A percentile compares a stretch with the other conserved stretches of the same genome.
phyloP scores from a whole-genome alignment of 2,797 vertebrate species.

The Xiphophorus birchmanni region DNA sequence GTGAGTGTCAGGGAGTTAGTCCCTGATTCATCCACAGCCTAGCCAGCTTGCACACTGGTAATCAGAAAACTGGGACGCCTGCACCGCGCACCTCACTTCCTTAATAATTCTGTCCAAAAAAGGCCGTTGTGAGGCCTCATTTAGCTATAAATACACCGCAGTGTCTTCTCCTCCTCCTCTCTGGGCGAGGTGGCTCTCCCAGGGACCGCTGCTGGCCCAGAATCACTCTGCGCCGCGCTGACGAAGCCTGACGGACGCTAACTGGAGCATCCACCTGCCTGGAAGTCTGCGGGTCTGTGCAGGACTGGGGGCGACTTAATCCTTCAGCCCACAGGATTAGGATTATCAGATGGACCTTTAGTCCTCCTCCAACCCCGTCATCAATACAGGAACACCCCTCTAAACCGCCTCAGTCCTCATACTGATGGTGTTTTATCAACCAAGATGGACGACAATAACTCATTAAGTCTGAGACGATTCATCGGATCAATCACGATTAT shows the following conservation, averaged over 20 bases:
- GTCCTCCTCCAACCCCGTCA: conserved; percentile 51
- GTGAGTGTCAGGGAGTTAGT: conserved; percentile 71
- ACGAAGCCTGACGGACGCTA: conserved; percentile 74
- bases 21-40: conserved; percentile 75
- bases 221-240: conserved; percentile 76
- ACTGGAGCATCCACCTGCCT: conserved; percentile 77
- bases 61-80: conserved; percentile 84
- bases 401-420: neutral
- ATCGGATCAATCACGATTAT: neutral
- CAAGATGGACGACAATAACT: neutral
- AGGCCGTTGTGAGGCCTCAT: conserved; percentile 86
- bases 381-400: conserved; percentile 58
- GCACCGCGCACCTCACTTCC: conserved; percentile 79
- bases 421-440: neutral
- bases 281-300: conserved; percentile 45
- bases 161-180: conserved; percentile 78
- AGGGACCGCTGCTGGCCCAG: conserved; percentile 85
- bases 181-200: conserved; percentile 80
- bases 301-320: conserved; percentile 74
- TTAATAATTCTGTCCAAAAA: conserved; percentile 86
- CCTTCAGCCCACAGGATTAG: conserved; percentile 80
- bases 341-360: conserved; percentile 80
- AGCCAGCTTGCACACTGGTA: conserved; percentile 78
- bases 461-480: neutral
- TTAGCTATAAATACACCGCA: conserved; percentile 86